These are phyloP conservation scores for Hippocampus zosterae DNA, from an alignment of 2,113 vertebrate species.

Conservation along the genomic window DNA sequence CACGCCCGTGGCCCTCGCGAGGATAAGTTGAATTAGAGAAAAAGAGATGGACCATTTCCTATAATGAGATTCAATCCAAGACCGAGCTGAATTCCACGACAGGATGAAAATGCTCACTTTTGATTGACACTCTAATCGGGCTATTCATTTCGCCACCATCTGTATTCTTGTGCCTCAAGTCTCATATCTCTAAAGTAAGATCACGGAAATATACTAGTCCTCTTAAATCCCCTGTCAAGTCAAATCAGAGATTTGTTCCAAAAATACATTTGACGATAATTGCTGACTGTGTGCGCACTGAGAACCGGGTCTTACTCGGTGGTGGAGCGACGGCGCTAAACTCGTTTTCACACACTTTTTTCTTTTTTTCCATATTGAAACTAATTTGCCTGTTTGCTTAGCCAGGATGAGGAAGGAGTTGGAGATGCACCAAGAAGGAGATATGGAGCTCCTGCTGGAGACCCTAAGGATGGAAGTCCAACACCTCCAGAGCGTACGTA, in stretches of 20 bases:
- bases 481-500: constrained; percentile 75
- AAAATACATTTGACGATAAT: not conserved
- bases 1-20: too few relatives aligned
- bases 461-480: constrained; percentile 77
- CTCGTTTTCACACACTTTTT: too few relatives aligned
- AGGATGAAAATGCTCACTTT: not conserved
- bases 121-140: not conserved
- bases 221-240: too few relatives aligned
- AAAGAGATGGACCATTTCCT: not conserved
- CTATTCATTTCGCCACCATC: not conserved
- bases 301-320: too few relatives aligned
- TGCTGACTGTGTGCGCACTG: too few relatives aligned
- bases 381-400: not conserved
- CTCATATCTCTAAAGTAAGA: not conserved
- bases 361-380: not conserved
- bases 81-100: not conserved
- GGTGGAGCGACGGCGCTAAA: too few relatives aligned
- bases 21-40: too few relatives aligned
- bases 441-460: constrained; percentile 72
- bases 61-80: not conserved
- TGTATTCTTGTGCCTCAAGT: not conserved
- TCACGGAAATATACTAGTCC: not conserved
- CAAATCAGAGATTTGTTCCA: too few relatives aligned
- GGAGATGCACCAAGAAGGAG: constrained; percentile 74
- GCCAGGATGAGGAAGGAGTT: constrained; percentile 82